Base-by-base conservation (phyloP, 2,797 vertebrate genomes). In the Lycodopsis pacificus region DNA sequence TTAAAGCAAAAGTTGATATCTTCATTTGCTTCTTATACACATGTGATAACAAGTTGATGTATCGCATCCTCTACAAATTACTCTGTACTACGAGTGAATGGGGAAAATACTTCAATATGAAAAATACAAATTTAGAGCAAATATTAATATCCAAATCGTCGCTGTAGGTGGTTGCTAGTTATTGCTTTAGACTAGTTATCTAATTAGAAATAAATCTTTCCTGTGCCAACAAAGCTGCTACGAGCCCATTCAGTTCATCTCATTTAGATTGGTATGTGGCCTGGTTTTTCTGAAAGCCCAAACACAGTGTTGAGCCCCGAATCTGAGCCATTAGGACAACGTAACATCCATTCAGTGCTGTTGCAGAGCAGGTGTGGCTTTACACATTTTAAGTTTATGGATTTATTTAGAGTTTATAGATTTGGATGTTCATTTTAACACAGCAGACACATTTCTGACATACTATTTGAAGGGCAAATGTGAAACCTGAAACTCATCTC, bases 401-500 rank as follows among this genome's bases (percentile, higher is more conserved):
- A 51, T 74, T 67, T 42, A 54, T 65, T 0, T 42, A 36, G 30
- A 30, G 13, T 71, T 71, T 7, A 30, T n/a, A 40, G 62, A 63
- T 51, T 56, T 58, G 5, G 14, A 3, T 64, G 25, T 59, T 58
- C 2, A 27, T 57, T 32, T 32, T 17, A 36, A 22, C 30, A 22
- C 25, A 20, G 46, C 14, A 38, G 32, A 10, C 61, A 68, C 32
- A 15, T 19, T 57, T 53, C 63, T 57, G 46, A 17, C 4, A n/a
- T 40, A 42, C 7, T 25, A 19, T 65, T 14, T 67, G 17, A 86
- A 78, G 54, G 46, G 17, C 73, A 78, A 65, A 79, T 65, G 5
- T 54, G 36, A 83, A 78, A 77, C 17, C 8, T 56, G 38, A 68
- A 73, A 61, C 7, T 22, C 22, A n/a, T 67, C 63, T 77, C 22